Base-by-base conservation (phyloP, 2,113 vertebrate species). In the Cyanoderma ruficeps region DNA sequence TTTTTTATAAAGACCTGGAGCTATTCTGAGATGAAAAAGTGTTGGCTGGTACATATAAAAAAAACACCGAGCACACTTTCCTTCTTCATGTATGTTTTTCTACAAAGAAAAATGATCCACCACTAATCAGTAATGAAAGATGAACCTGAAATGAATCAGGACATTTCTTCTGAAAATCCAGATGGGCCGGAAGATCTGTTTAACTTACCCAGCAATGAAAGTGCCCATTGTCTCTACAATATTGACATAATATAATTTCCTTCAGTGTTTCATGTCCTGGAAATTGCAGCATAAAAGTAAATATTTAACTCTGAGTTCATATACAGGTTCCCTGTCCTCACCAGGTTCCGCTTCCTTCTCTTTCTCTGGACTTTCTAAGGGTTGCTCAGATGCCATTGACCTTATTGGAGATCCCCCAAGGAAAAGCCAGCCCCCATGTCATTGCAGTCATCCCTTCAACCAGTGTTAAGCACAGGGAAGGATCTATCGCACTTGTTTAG, bases 171-270 rank as follows among this genome's bases (percentile, higher is more conserved):
- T 74, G 82, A 83, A 90, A 81, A 88, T 63, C 78, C 70, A 91
- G 78, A 71, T 80, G 75, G 81, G 42, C 82, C 7, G 15, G 89
- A 94, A 96, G 88, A 63, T 44, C 75, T 41, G 75, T 95, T 91
- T 88, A 93, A 94, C 6, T 2, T 60, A 82, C 22, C 6, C 41
- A 61, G 63, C 39, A 77, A 67, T 93, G 76, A 95, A 94, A 91
- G 78, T 77, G 17, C 39, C 42, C 50, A 65, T 96, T 96, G 93
- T 94, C 30, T 85, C 67, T 56, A 10, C 55, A 65, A 41, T 96
- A 74, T 86, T 94, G 91, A 88, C 82, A 74, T 50, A 87, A 81
- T 75, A 60, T 52, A 1, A 80, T 93, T 90, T 95, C 42, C 56
- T 86, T 88, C 49, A 70, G 15, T 49, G 41, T 92, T 83, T 83